phyloP scores from a whole-genome alignment of 1,140 invertebrate species.

The Aphelenchoides avenae region DNA sequence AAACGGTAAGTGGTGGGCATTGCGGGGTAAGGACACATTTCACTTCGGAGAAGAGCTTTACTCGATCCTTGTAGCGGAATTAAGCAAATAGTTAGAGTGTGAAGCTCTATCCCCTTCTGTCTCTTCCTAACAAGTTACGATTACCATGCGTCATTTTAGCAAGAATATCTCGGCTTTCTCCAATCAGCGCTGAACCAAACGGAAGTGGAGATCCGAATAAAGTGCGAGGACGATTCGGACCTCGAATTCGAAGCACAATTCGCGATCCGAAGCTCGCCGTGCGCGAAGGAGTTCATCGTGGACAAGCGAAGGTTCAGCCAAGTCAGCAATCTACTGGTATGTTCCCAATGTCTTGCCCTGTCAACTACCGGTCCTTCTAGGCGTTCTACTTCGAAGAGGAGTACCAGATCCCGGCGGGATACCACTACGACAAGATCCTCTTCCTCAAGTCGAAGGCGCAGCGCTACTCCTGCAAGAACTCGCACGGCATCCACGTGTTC shows the following conservation, averaged over 20 bases:
- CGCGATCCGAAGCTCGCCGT: constrained; percentile 54
- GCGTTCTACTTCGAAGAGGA: constrained; percentile 56
- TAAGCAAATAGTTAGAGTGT: constrained; percentile 9
- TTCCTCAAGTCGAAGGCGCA: constrained; percentile 48
- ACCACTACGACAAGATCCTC: constrained; percentile 50
- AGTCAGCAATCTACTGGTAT: constrained; percentile 50
- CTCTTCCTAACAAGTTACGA: background rate
- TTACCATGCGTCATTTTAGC: constrained; percentile 28
- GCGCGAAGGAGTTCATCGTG: constrained; percentile 57
- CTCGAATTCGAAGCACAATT: constrained; percentile 47
- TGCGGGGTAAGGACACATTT: background rate
- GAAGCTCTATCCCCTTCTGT: background rate
- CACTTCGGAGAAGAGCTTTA: background rate
- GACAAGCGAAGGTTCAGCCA: constrained; percentile 31
- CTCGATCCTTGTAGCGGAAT: background rate
- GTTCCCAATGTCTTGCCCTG: constrained; percentile 3
- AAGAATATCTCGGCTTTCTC: constrained; percentile 56
- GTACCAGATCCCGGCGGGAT: constrained; percentile 43
- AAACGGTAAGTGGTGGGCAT: constrained; percentile 22
- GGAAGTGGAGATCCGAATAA: constrained; percentile 53
- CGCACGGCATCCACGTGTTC: constrained; percentile 32
- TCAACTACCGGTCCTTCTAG: constrained; percentile 32
- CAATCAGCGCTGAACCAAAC: constrained; percentile 55
- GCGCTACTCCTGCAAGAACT: constrained; percentile 47
- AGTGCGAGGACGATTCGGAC: constrained; percentile 25